These are phyloP conservation scores for Andrena praecox DNA, from an alignment of 2,888 invertebrate genomes.

Conservation along the genomic window DNA sequence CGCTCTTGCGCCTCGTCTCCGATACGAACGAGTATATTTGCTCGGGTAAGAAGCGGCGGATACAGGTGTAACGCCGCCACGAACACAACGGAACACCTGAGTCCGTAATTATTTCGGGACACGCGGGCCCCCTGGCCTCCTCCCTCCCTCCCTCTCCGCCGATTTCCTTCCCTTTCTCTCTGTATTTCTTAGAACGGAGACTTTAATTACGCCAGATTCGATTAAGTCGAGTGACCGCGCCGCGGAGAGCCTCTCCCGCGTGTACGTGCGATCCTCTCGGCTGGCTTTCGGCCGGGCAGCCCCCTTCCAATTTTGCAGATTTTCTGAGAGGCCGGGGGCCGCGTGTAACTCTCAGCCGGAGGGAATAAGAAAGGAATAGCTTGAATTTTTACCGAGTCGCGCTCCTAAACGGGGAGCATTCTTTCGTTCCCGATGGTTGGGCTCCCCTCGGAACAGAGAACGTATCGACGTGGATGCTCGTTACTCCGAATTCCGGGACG, in stretches of 20 bases:
- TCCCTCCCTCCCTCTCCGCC: background rate
- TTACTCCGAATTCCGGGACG: constrained; percentile 20
- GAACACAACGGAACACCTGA: constrained; percentile 67
- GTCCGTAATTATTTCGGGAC: constrained; percentile 69
- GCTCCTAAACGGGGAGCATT: background rate
- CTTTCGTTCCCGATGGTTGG: background rate
- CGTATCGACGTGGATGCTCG: constrained; percentile 17
- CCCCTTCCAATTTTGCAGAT: background rate
- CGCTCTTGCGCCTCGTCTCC: constrained; percentile 30
- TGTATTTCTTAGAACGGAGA: constrained; percentile 10
- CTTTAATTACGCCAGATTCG: constrained; percentile 68
- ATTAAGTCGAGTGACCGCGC: constrained; percentile 47
- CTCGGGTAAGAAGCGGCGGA: constrained; percentile 67
- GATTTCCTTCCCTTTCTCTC: background rate
- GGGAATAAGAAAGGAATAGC: constrained; percentile 1
- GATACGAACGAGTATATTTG: constrained; percentile 73
- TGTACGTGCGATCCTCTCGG: background rate
- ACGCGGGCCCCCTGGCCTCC: background rate
- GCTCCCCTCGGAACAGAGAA: background rate
- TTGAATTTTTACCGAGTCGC: no score
- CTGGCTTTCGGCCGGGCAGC: background rate
- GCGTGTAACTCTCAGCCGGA: background rate
- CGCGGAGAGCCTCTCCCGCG: background rate
- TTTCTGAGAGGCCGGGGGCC: background rate
- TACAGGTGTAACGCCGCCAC: constrained; percentile 72